These are phyloP conservation scores for Drosophila asahinai DNA, from an alignment of 1,140 invertebrate genomes.

Conservation along the genomic window DNA sequence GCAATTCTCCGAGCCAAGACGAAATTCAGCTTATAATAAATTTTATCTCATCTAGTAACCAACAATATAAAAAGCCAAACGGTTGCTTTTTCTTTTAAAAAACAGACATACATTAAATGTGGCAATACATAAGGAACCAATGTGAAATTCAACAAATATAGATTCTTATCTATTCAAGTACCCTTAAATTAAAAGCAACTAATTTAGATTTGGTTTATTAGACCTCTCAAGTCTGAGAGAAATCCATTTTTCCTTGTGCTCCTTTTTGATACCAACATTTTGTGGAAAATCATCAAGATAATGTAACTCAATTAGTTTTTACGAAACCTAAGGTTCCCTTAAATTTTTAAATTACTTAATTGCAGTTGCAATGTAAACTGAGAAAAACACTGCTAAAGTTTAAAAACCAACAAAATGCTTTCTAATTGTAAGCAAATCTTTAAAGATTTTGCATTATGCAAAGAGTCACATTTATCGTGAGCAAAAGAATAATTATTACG, in stretches of 20 bases:
- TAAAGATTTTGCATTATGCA: not conserved
- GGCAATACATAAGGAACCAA: not conserved
- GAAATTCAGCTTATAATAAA: conserved; percentile 10
- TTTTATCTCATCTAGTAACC: not conserved
- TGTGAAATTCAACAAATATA: not conserved
- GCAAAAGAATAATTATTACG: not conserved
- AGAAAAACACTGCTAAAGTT: not conserved
- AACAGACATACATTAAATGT: not conserved
- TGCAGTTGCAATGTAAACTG: not conserved
- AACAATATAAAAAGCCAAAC: too few relatives aligned
- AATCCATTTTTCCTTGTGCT: not conserved
- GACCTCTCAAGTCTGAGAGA: not conserved
- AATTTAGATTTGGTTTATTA: not conserved
- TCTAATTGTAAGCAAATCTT: not conserved
- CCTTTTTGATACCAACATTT: not conserved
- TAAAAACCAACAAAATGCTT: not conserved
- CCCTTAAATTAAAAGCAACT: not conserved
- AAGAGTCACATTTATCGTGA: not conserved
- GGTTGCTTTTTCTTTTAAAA: not conserved
- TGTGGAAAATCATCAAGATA: not conserved
- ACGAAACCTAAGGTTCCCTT: too few relatives aligned
- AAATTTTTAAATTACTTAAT: too few relatives aligned
- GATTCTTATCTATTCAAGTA: not conserved
- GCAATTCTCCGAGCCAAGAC: not conserved
- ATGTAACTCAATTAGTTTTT: too few relatives aligned